Base-by-base conservation (phyloP, 1,140 invertebrate species). In the Oppia nitens region DNA sequence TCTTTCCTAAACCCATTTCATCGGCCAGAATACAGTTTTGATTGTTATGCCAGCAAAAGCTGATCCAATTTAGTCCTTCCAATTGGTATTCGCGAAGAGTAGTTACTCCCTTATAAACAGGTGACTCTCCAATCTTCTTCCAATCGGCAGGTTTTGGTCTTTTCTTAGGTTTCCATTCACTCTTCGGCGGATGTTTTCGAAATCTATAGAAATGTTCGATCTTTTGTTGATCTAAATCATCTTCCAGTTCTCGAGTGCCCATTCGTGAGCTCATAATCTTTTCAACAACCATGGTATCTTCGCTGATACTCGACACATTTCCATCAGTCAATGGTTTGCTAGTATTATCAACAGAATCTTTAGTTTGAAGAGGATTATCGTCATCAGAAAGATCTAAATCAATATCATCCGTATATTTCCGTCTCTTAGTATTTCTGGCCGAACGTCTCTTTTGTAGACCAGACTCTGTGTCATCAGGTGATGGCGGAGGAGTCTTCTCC, bases 361-460 rank as follows among this genome's bases (percentile, higher is more conserved):
- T 49, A 25, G 63, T 64, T 17, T 72, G 29, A 17, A 20, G 28
- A 11, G 45, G 48, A 26, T 32, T 40, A 17, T 91, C 90, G 63
- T 94, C 91, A 68, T 96, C 93, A 0, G 90, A 92, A 64, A 96
- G 82, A 53, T 89, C 79, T 12, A 96, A 73, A 78, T 95, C 90
- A 25, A 95, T 87, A 70, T 97, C 93, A 73, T 97, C 93, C 26
- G 90, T 84, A 69, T 98, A 97, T 71, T 96, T 97, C 72, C 95
- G 95, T 21, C 92, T 75, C 69, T 94, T 75, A 12, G 90, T 93
- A 71, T 95, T 90, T 66, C 93, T 78, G 3, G 88, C 88, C 17
- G 92, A 96, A 62, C 93, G 77, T 57, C 93, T 77, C 72, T 97
- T 97, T 72, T 76, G 63, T 6, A 57, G 6, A 3, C 45, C 62